Percentiles rank a stretch among this genome's conserved stretches.
phyloP scores from a whole-genome alignment of 2,113 vertebrate species.

The Zosterops pallidus region DNA sequence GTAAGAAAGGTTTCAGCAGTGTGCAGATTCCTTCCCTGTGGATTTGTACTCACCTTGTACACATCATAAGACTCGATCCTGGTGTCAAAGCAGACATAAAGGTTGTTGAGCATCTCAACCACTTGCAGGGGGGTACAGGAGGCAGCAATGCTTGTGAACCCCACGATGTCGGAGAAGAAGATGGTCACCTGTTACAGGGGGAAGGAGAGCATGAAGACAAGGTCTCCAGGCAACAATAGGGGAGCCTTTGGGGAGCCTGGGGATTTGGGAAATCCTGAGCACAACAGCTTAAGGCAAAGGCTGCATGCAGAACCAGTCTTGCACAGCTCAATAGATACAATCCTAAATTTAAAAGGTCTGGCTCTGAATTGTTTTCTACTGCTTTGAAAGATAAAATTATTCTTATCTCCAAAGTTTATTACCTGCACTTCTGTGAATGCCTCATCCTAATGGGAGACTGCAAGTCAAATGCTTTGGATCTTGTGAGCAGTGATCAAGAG shows the following conservation, averaged over 20 bases:
- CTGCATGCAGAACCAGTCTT: accelerated
- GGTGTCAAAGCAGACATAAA: conserved; percentile 87
- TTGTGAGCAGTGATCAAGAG: background rate
- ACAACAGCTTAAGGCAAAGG: background rate
- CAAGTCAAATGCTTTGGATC: background rate
- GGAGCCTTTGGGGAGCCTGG: background rate
- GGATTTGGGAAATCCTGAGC: background rate
- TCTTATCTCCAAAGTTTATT: background rate
- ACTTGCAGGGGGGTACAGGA: conserved; percentile 88
- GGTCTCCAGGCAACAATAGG: background rate
- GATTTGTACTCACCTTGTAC: conserved; percentile 79
- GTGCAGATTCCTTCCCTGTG: background rate
- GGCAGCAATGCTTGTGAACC: conserved; percentile 87
- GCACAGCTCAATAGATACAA: background rate
- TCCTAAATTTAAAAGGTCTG: background rate
- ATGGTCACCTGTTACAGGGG: conserved; percentile 80
- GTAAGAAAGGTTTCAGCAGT: background rate
- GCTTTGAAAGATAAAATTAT: background rate
- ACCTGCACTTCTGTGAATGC: background rate
- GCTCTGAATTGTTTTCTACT: background rate
- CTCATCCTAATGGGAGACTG: background rate
- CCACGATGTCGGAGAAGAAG: conserved; percentile 90
- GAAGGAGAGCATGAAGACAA: background rate
- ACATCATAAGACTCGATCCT: conserved; percentile 88
- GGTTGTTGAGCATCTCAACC: conserved; percentile 88